Evolutionary conservation across 2,888 invertebrate genomes (phyloP).

Genomic region (Netelia melanura): DNA sequence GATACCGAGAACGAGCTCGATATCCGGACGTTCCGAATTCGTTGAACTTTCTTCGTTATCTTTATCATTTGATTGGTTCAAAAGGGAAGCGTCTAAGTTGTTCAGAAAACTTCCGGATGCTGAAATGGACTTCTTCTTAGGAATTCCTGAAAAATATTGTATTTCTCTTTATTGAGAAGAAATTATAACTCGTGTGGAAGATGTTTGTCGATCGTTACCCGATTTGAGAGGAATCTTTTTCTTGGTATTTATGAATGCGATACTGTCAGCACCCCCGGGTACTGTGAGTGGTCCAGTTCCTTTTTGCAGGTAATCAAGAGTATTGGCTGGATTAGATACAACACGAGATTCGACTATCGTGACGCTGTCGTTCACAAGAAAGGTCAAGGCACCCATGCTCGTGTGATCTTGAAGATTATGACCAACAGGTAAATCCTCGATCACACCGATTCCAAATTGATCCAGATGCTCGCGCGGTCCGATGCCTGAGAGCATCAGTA

Average conservation of each 20-base stretch:
- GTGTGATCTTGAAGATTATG: conserved; percentile 94
- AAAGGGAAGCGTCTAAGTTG: neutral
- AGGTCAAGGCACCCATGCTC: conserved; percentile 90
- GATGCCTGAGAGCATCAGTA: conserved; percentile 94
- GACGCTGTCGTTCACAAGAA: conserved; percentile 89
- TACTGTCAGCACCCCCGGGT: conserved; percentile 92
- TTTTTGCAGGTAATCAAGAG: conserved; percentile 88
- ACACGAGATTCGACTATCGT: conserved; percentile 88
- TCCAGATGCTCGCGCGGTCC: conserved; percentile 89
- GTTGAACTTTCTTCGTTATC: neutral
- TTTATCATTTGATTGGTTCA: neutral
- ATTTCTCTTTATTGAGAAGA: neutral
- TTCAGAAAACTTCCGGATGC: conserved; percentile 26
- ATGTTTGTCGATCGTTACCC: conserved; percentile 35
- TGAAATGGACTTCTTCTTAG: conserved; percentile 48
- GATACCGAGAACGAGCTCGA: conserved; percentile 92
- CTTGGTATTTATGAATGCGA: conserved; percentile 91
- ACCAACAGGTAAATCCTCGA: conserved; percentile 91
- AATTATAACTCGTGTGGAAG: neutral
- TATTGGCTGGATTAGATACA: conserved; percentile 85
- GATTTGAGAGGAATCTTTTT: conserved; percentile 24
- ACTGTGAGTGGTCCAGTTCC: conserved; percentile 91
- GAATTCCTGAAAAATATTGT: conserved; percentile 15
- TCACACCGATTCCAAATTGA: conserved; percentile 87
- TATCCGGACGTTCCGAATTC: conserved; percentile 88